phyloP scores from a whole-genome alignment of 1,140 invertebrate genomes.

The Papilio machaon region DNA sequence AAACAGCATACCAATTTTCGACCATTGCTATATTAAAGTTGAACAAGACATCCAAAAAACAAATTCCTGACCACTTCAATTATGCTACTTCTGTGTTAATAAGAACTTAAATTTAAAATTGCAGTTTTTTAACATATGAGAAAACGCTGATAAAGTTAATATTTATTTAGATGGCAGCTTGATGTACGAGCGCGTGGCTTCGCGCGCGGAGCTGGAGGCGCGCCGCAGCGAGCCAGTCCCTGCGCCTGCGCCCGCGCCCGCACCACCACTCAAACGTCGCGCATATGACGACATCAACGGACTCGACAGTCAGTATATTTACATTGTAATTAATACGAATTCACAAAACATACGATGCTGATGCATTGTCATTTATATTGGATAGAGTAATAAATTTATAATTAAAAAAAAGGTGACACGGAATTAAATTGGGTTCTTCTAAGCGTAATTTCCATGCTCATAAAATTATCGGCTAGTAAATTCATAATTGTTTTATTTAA shows the following conservation, averaged over 20 bases:
- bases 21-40: too few species aligned
- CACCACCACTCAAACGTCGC: conserved; percentile 80
- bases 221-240: conserved; percentile 78
- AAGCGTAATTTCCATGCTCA: too few species aligned
- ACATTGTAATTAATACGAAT: neutral
- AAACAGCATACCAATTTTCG: too few species aligned
- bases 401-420: neutral
- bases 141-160: neutral
- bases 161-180: conserved; percentile 88
- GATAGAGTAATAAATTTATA: neutral
- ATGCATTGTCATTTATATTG: too few species aligned
- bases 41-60: too few species aligned
- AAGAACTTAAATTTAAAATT: too few species aligned
- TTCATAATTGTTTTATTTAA: neutral
- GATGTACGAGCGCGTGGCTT: conserved; percentile 91
- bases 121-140: too few species aligned
- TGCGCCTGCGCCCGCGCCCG: conserved; percentile 68
- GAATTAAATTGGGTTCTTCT: too few species aligned
- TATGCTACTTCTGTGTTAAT: too few species aligned
- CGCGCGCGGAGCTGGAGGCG: conserved; percentile 88
- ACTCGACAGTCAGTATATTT: conserved; percentile 88
- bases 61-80: too few species aligned
- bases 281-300: conserved; percentile 94
- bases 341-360: too few species aligned
- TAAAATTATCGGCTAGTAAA: too few species aligned